Evolutionary conservation across 2,797 vertebrate species (phyloP).

Genomic region (Sebastes matsubarae): DNA sequence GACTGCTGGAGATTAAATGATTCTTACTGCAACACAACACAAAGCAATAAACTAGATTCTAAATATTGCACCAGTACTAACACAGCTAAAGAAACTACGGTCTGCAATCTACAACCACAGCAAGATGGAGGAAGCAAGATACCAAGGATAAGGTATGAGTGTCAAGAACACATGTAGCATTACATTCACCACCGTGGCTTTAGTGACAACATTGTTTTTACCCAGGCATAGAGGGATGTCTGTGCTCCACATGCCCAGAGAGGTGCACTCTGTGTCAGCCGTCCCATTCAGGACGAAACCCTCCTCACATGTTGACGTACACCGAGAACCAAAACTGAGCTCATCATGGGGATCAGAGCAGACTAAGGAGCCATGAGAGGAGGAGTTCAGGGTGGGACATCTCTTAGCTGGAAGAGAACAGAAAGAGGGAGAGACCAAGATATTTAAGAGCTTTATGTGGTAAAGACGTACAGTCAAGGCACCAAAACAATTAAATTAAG

Average conservation of each 20-base stretch:
- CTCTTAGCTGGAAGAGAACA: conserved; percentile 30
- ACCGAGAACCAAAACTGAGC: conserved; percentile 65
- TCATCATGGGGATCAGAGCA: conserved; percentile 46
- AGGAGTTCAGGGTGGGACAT: conserved; percentile 23
- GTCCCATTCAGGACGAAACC: conserved; percentile 57
- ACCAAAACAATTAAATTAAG: too few relatives aligned
- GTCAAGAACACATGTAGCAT: too few relatives aligned
- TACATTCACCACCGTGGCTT: too few relatives aligned
- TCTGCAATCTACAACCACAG: too few relatives aligned
- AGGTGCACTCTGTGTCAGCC: conserved; percentile 43
- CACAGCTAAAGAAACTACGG: too few relatives aligned
- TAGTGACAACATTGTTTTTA: not conserved
- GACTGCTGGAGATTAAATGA: too few relatives aligned
- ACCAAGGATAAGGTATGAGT: too few relatives aligned
- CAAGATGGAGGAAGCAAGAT: too few relatives aligned
- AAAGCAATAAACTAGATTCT: too few relatives aligned
- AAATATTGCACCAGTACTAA: too few relatives aligned
- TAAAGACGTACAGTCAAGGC: not conserved
- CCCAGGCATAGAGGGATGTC: not conserved
- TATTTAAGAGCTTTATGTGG: not conserved
- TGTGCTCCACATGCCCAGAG: conserved; percentile 32
- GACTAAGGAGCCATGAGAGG: conserved; percentile 25
- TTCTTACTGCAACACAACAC: too few relatives aligned
- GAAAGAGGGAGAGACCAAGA: not conserved
- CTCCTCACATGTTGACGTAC: conserved; percentile 48